Evolutionary conservation across 2,797 vertebrate genomes (phyloP).

Genomic region (Sebastes variabilis): DNA sequence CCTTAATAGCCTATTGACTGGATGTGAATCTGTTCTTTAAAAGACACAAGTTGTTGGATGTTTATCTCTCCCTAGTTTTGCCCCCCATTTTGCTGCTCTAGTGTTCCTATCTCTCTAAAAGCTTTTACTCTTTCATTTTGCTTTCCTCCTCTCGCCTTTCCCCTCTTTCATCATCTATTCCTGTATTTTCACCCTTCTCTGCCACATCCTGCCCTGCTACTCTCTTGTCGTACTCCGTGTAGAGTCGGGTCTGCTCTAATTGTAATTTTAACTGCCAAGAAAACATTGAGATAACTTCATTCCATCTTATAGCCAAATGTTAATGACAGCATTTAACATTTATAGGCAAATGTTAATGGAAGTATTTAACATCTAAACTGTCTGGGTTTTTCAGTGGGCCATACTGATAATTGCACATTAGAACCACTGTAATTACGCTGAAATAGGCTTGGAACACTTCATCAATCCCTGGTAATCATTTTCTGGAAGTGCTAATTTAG

Average conservation of each 20-base stretch:
- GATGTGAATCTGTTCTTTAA: background rate
- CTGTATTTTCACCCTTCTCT: background rate
- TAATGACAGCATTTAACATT: slow-evolving; percentile 74
- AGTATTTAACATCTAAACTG: slow-evolving; percentile 63
- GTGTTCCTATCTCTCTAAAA: background rate
- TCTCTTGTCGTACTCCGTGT: background rate
- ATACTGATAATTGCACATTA: slow-evolving; percentile 67
- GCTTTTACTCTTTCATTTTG: background rate
- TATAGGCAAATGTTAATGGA: slow-evolving; percentile 72
- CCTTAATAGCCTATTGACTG: background rate
- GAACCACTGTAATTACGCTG: slow-evolving; percentile 48
- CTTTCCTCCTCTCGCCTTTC: background rate
- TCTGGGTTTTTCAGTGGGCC: slow-evolving; percentile 55
- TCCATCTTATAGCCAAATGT: slow-evolving; percentile 58
- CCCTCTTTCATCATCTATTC: background rate
- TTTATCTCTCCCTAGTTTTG: background rate
- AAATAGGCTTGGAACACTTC: slow-evolving; percentile 44
- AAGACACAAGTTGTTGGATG: background rate
- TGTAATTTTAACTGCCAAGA: slow-evolving; percentile 37
- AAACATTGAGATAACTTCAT: slow-evolving; percentile 53
- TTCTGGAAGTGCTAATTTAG: slow-evolving; percentile 45
- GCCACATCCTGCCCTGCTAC: background rate
- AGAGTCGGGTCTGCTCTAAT: background rate
- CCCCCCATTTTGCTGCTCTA: background rate
- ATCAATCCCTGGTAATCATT: slow-evolving; percentile 48